A percentile compares a stretch with the other conserved stretches of the same genome.
These are phyloP conservation scores for Progne subis DNA, from an alignment of 2,113 vertebrate species.

Conservation along the genomic window DNA sequence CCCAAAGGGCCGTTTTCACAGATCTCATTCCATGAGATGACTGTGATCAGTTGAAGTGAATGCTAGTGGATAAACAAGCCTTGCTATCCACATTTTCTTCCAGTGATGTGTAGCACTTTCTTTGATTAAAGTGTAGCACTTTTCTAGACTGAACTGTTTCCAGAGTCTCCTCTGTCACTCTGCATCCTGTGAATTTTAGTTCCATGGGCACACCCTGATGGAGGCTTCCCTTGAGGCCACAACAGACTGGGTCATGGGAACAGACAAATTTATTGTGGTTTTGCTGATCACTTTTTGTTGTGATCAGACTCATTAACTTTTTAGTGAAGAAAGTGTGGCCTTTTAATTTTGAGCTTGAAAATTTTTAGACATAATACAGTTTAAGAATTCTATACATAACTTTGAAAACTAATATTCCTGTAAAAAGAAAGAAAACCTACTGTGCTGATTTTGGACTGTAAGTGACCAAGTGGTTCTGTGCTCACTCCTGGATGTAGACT, in stretches of 20 bases:
- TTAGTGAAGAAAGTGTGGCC: too few species aligned
- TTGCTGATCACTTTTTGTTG: too few species aligned
- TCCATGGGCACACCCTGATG: background rate
- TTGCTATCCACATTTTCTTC: background rate
- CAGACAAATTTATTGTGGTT: too few species aligned
- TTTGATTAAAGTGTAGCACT: constrained; percentile 62
- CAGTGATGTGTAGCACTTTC: constrained; percentile 51
- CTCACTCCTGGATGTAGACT: background rate
- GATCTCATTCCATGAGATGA: background rate
- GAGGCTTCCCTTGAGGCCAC: background rate
- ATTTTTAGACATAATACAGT: background rate
- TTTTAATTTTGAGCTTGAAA: background rate
- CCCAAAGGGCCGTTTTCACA: background rate
- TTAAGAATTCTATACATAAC: background rate
- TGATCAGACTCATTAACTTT: too few species aligned
- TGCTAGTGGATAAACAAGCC: background rate
- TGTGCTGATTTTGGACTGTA: background rate
- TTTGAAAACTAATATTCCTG: background rate
- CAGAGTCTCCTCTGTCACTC: constrained; percentile 46
- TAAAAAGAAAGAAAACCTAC: background rate
- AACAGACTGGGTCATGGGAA: too few species aligned
- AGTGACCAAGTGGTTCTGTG: background rate
- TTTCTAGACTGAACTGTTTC: constrained; percentile 49
- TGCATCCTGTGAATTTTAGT: background rate
- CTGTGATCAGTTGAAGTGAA: background rate